Base-by-base conservation (phyloP, 1,140 invertebrate species). In the Theocolax elegans region DNA sequence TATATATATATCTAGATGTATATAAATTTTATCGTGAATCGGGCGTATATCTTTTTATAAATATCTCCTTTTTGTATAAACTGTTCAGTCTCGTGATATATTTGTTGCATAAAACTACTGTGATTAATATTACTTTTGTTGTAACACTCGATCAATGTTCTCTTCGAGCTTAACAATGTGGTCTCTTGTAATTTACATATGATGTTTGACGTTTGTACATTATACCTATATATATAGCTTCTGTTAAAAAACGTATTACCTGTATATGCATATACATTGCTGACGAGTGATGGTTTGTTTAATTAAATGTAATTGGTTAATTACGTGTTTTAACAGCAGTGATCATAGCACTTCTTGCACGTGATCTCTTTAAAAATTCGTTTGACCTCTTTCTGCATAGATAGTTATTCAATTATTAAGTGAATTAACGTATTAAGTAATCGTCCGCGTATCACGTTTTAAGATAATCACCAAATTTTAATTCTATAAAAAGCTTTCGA, bases 331-430 rank as follows among this genome's bases (percentile, higher is more conserved):
- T 54, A 63, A 54, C 48, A 54, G 31, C 1, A 69, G 59, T 48
- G n/a, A 56, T 54, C 35, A 46, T 62, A 72, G 65, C 71, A 67
- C 71, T 58, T 62, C 13, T 67, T 58, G 64, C 64, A 67, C 71
- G 59, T 67, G 58, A 23, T 48, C 38, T 64, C 12, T 62, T 56
- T n/a, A 40, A 58, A 44, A 58, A 58, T 29, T n/a, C n/a, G 1
- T 35, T 64, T 31, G 58, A 63, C 49, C 49, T 53, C 25, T 54
- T 65, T 63, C 60, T 56, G 38, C 35, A 48, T 48, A 51, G 53
- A 27, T 51, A 10, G 1, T 46, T n/a, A n/a, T n/a, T n/a, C n/a
- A n/a, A n/a, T n/a, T n/a, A n/a, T n/a, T n/a, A n/a, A n/a, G n/a
- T n/a, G n/a, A n/a, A n/a, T n/a, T n/a, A n/a, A n/a, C n/a, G n/a